These are phyloP conservation scores for Caenorhabditis latens DNA, from an alignment of 1,140 invertebrate species.

Conservation along the genomic window DNA sequence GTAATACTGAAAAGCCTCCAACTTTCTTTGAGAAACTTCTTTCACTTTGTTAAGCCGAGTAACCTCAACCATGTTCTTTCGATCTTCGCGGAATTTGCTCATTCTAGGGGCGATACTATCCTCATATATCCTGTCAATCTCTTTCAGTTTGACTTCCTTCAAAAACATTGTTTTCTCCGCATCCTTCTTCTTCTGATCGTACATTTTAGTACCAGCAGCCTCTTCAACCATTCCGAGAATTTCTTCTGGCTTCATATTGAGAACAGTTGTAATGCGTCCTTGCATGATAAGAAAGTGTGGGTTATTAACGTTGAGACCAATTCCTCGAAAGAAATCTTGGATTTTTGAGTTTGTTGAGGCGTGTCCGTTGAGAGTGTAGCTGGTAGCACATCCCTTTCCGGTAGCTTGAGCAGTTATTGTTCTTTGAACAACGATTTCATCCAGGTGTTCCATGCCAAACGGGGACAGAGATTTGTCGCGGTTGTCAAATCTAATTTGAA, in stretches of 20 bases:
- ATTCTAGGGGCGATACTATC: constrained; percentile 60
- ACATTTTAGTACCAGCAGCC: constrained; percentile 96
- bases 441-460: constrained; percentile 90
- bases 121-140: constrained; percentile 86
- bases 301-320: constrained; percentile 98
- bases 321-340: constrained; percentile 91
- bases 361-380: constrained; percentile 94
- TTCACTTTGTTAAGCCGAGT: constrained; percentile 4
- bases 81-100: constrained; percentile 5
- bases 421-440: constrained; percentile 93
- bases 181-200: constrained; percentile 91
- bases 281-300: constrained; percentile 99
- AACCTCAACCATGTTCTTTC: constrained; percentile 34
- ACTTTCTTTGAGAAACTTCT: constrained; percentile 58
- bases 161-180: constrained; percentile 91
- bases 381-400: constrained; percentile 83
- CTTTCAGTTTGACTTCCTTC: constrained; percentile 90
- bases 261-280: constrained; percentile 97
- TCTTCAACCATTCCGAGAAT: constrained; percentile 99
- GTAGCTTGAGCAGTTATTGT: constrained; percentile 79
- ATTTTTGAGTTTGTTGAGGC: constrained; percentile 85
- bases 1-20: constrained; percentile 51
- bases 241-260: constrained; percentile 98
- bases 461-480: constrained; percentile 85
- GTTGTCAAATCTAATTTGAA: constrained; percentile 96